These are phyloP conservation scores for Amblyjoppa proteus DNA, from an alignment of 2,888 invertebrate species.

Conservation along the genomic window DNA sequence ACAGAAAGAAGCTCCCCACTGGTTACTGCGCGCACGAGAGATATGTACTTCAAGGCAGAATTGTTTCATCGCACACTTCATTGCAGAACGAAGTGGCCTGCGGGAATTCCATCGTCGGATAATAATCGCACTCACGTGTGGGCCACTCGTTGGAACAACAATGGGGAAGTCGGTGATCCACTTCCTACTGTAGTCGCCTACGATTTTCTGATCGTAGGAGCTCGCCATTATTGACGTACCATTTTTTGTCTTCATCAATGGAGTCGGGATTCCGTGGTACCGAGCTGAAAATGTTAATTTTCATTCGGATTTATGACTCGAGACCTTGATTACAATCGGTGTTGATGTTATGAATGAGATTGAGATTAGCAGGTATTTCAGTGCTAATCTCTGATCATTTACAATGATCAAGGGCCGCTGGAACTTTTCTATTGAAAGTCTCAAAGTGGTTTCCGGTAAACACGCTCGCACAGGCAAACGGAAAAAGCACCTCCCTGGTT, in stretches of 20 bases:
- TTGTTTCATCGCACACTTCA: neutral
- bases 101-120: too few species aligned
- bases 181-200: too few species aligned
- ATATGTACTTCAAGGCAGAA: neutral
- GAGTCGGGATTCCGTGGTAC: neutral
- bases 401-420: slow-evolving; percentile 38
- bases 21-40: slow-evolving; percentile 27
- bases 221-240: neutral
- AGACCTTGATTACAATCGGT: neutral
- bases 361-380: slow-evolving; percentile 28
- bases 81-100: neutral
- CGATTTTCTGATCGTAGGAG: too few species aligned
- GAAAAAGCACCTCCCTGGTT: neutral
- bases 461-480: slow-evolving; percentile 9
- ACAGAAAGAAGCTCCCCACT: slow-evolving; percentile 2
- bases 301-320: slow-evolving; percentile 10
- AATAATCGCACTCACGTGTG: too few species aligned
- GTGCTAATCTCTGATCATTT: neutral
- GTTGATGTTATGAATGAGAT: slow-evolving; percentile 27
- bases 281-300: neutral
- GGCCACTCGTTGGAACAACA: too few species aligned
- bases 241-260: neutral
- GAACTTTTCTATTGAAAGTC: neutral
- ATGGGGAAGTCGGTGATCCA: too few species aligned
- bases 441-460: slow-evolving; percentile 38